Evolutionary conservation across 2,888 invertebrate species (phyloP), one percentile per base, ranked within the genome.

Genomic region (Micoletzkya japonica): DNA sequence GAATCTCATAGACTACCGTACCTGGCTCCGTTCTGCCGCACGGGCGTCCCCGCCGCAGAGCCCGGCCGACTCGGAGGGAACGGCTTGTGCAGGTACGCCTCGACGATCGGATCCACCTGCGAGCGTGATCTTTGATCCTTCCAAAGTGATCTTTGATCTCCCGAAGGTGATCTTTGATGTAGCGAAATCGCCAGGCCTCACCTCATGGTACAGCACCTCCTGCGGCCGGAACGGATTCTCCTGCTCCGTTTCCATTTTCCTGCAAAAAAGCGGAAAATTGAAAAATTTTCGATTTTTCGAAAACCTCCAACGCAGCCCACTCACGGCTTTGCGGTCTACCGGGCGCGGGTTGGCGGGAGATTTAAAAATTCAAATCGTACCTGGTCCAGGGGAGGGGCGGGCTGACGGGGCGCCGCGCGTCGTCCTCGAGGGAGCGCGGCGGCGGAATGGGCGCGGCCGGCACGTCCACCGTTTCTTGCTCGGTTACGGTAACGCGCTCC

Each of bases 181-280:
- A n/a, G n/a, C n/a, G n/a, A n/a, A n/a, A n/a, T n/a, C n/a, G n/a
- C n/a, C n/a, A n/a, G n/a, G n/a, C 32, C 69, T 60, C 36, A 70
- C 70, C 64, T 70, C 70, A 68, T 82, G 82, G 70, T 74, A 81
- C 34, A 82, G 76, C 20, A 57, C 71, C 66, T 82, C 85, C 59
- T 85, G 80, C 24, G 85, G 85, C 60, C 84, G 80, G 77, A 85
- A 85, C 63, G 85, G 85, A 73, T 85, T 85, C 67, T 86, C 85
- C 49, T 77, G 75, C 70, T 82, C 81, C 36, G 76, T 59, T 26
- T 79, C 82, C 80, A 82, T 82, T 73, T 78, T 82, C 73, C 84
- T 84, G 68, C 7, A 68, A 57, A n/a, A n/a, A n/a, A 44, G 14
- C 49, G 49, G n/a, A 44, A 44, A n/a, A n/a, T n/a, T n/a, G n/a